Evolutionary conservation across 2,888 invertebrate genomes (phyloP).

Genomic region (Plusia festucae): DNA sequence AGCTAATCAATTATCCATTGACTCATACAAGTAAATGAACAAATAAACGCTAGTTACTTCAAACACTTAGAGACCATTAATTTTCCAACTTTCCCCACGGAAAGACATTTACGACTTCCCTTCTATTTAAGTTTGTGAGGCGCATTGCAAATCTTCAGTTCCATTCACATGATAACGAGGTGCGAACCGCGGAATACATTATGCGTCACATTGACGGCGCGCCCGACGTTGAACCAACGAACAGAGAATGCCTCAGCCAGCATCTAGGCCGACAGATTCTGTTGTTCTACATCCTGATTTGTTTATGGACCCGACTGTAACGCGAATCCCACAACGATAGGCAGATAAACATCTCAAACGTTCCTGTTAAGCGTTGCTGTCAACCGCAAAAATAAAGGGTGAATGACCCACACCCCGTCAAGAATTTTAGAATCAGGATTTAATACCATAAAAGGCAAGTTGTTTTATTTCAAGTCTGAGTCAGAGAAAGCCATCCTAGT

Average conservation of each 20-base stretch:
- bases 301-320: constrained; percentile 44
- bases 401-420: constrained; percentile 38
- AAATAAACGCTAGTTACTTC: constrained; percentile 46
- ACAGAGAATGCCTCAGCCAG: constrained; percentile 21
- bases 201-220: constrained; percentile 34
- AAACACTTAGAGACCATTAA: constrained; percentile 60
- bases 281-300: constrained; percentile 49
- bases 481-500: constrained; percentile 59
- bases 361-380: constrained; percentile 27
- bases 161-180: constrained; percentile 67
- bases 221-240: constrained; percentile 49
- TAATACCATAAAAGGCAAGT: constrained; percentile 46
- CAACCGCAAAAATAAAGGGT: constrained; percentile 44
- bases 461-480: constrained; percentile 40
- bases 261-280: constrained; percentile 28
- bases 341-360: constrained; percentile 35
- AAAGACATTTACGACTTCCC: constrained; percentile 65
- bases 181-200: constrained; percentile 56
- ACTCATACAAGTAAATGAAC: constrained; percentile 32
- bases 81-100: constrained; percentile 66
- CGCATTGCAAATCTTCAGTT: constrained; percentile 63
- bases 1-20: constrained; percentile 24
- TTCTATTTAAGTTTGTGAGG: constrained; percentile 58
- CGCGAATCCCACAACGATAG: constrained; percentile 33
- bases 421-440: constrained; percentile 44